Evolutionary conservation across 1,140 invertebrate genomes (phyloP), one percentile per base, ranked within the genome.

Genomic region (Drosophila sp.): DNA sequence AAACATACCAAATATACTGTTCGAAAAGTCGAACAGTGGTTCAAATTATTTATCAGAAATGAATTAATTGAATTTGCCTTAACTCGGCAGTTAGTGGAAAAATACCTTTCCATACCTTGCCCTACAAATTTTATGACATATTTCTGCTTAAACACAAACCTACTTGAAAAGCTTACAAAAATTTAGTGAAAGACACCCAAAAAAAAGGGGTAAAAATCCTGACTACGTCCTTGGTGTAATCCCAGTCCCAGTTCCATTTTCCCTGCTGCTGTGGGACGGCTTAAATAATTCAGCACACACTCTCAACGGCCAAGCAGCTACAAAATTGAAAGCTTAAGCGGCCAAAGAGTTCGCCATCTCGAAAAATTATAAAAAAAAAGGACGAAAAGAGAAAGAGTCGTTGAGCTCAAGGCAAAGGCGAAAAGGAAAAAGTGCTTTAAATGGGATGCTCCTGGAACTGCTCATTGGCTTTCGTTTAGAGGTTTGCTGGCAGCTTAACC

Each of bases 281-380:
- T 76, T 87, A 80, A 87, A 86, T 86, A 83, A 86, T 89, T 86
- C 62, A 87, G 50, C 60, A 50, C 62, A 71, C 62, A 75, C 50
- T 55, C 60, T 30, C 38, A 41, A 44, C 58, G 50, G 50, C 23
- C 64, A 63, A 54, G 41, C 67, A 56, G 33, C 62, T 66, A 44
- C 70, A 47, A 79, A 81, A 87, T 87, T 86, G 83, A 79, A 81
- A 82, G 60, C 80, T 84, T 79, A 84, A 80, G 66, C 81, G 63
- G 65, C 64, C 58, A 64, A 56, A 81, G 80, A 66, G 75, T 68
- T 77, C 58, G 75, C 62, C 74, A 76, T 60, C 55, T 41, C 70
- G 64, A 79, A 76, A 83, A 58, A 72, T 41, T 64, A 66, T 72
- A 57, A 76, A 63, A 66, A 55, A 64, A 67, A 60, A 35, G 7